Conservation (phyloP, 2,113 vertebrate species). For the Alouatta palliata region DNA sequence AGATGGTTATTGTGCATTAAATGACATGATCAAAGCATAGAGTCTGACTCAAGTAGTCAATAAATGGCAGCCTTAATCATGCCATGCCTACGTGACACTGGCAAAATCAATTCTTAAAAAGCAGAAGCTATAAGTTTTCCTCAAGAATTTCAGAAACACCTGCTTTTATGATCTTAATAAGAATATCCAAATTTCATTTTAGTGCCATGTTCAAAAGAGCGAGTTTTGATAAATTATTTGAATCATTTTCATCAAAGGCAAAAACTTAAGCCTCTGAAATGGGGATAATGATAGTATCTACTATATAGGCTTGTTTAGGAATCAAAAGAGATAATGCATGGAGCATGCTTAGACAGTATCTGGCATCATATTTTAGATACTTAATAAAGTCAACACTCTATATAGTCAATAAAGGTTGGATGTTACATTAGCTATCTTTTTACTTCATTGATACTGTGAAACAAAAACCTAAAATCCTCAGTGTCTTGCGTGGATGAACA, state of each 20-base stretch:
- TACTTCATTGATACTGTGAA: background rate
- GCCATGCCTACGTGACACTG: background rate
- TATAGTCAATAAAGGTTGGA: background rate
- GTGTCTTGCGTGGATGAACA: background rate
- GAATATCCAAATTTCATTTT: conserved; percentile 25
- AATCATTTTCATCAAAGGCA: conserved; percentile 40
- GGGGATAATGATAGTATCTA: background rate
- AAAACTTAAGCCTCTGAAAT: background rate
- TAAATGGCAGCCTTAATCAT: background rate
- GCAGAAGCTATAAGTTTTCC: background rate
- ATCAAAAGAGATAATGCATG: background rate
- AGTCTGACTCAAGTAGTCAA: background rate
- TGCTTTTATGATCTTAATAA: conserved; percentile 1
- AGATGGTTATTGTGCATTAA: background rate
- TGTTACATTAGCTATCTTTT: background rate
- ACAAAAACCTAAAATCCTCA: background rate
- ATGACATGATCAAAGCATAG: background rate
- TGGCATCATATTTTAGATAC: background rate
- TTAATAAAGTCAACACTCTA: background rate
- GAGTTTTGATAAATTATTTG: conserved; percentile 19
- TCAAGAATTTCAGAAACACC: conserved; percentile 22
- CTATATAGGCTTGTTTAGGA: conserved; percentile 12
- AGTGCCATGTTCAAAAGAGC: conserved; percentile 9
- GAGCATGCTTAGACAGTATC: background rate
- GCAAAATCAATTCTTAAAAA: conserved; percentile 1